These are phyloP conservation scores for Nebria brevicollis DNA, from an alignment of 2,888 invertebrate species.

Conservation along the genomic window DNA sequence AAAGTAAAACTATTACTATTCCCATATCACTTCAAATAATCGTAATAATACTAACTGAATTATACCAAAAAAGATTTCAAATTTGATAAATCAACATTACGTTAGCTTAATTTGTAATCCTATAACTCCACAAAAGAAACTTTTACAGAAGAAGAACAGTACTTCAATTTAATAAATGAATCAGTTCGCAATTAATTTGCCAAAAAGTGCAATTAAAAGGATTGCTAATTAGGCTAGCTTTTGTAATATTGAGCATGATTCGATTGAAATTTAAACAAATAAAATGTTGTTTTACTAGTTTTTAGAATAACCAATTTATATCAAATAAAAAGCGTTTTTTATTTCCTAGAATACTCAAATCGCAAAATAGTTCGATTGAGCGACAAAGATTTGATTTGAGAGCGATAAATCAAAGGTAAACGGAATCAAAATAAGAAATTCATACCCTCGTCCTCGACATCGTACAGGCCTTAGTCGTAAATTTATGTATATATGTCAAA, in stretches of 20 bases:
- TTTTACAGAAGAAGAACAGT: too few species aligned
- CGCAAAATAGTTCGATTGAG: background rate
- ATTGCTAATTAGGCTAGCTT: too few species aligned
- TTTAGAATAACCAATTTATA: too few species aligned
- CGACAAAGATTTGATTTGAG: background rate
- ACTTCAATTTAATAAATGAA: too few species aligned
- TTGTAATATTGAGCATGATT: too few species aligned
- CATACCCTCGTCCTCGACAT: background rate
- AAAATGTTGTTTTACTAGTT: too few species aligned
- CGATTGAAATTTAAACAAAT: too few species aligned
- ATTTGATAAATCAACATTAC: background rate
- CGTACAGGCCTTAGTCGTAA: background rate
- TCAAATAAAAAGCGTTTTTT: too few species aligned
- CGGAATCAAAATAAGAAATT: background rate
- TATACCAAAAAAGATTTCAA: background rate
- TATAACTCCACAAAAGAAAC: too few species aligned
- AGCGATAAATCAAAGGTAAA: background rate
- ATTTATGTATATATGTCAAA: constrained; percentile 1
- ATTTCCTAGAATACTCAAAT: background rate
- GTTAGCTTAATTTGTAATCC: background rate
- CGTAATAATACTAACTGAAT: background rate
- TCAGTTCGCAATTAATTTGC: too few species aligned
- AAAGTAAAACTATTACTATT: background rate
- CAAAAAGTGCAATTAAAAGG: too few species aligned
- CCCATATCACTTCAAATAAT: background rate